These are phyloP conservation scores for Alsophila aescularia DNA, from an alignment of 2,888 invertebrate species.

Conservation along the genomic window DNA sequence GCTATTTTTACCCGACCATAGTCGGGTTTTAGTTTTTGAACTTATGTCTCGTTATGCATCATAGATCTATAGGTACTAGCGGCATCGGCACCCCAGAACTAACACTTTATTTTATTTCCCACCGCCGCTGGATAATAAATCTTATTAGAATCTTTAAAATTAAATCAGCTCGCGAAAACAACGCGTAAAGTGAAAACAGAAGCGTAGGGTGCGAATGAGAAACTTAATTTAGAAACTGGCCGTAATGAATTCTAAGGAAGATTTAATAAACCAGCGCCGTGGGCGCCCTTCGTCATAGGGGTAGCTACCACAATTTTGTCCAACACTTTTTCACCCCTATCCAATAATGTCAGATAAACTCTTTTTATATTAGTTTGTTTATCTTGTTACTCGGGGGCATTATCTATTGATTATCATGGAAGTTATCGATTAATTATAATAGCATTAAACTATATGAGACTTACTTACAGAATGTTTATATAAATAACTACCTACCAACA, in stretches of 20 bases:
- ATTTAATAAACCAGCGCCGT: slow-evolving; percentile 65
- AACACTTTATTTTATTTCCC: slow-evolving; percentile 16
- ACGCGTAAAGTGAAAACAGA: slow-evolving; percentile 60
- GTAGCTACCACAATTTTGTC: slow-evolving; percentile 52
- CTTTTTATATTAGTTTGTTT: slow-evolving; percentile 38
- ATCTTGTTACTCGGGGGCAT: slow-evolving; percentile 36
- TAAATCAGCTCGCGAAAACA: slow-evolving; percentile 59
- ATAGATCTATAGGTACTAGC: neutral
- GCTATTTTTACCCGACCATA: too few species aligned
- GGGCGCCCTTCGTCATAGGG: slow-evolving; percentile 50
- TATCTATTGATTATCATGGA: slow-evolving; percentile 14
- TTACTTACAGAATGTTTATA: too few species aligned
- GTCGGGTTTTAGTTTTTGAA: too few species aligned
- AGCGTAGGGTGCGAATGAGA: slow-evolving; percentile 60
- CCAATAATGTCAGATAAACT: slow-evolving; percentile 40
- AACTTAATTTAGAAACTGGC: slow-evolving; percentile 68
- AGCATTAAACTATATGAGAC: too few species aligned
- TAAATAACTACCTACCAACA: too few species aligned
- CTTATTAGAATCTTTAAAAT: slow-evolving; percentile 55
- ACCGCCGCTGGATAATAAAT: slow-evolving; percentile 45
- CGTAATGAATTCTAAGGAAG: slow-evolving; percentile 71
- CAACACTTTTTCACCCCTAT: slow-evolving; percentile 50
- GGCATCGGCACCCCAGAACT: neutral
- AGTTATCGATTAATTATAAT: too few species aligned
- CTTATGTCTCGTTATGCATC: neutral